Evolutionary conservation across 2,113 vertebrate species (phyloP).

Genomic region (rat (Rattus norvegicus)): DNA sequence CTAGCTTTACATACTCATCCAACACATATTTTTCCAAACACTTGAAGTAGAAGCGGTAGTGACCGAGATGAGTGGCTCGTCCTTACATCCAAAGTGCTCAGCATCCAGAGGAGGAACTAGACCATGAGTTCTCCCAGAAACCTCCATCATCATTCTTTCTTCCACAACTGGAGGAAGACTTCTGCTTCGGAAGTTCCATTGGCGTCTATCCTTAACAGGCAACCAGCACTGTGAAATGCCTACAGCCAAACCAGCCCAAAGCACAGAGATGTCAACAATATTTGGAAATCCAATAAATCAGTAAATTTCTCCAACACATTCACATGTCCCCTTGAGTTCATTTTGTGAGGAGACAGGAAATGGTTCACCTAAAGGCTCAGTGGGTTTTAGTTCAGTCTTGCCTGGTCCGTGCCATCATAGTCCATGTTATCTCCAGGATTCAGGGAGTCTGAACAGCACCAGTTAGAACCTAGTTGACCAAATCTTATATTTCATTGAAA

Average conservation of each 20-base stretch:
- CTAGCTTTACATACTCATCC: not conserved
- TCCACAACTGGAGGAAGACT: not conserved
- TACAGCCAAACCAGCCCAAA: slow-evolving; percentile 23
- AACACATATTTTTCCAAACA: not conserved
- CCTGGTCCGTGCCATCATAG: not conserved
- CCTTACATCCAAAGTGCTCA: not conserved
- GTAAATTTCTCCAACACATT: not conserved
- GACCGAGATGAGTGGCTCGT: not conserved
- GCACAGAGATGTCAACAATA: slow-evolving; percentile 15
- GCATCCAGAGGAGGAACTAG: not conserved
- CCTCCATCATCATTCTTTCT: not conserved
- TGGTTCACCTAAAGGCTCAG: slow-evolving; percentile 28
- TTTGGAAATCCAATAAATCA: not conserved
- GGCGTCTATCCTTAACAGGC: not conserved
- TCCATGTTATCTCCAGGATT: not conserved
- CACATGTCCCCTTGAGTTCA: not conserved
- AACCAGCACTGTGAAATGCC: slow-evolving; percentile 35
- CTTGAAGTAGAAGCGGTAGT: not conserved
- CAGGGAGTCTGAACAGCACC: not conserved
- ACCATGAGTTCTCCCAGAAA: not conserved
- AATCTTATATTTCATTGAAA: not conserved
- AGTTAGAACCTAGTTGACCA: slow-evolving; percentile 8
- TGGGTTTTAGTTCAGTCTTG: slow-evolving; percentile 39
- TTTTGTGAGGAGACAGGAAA: slow-evolving; percentile 59
- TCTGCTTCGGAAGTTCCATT: not conserved